Conservation (phyloP, 2,113 vertebrate genomes). For the Brienomyrus longianalis region DNA sequence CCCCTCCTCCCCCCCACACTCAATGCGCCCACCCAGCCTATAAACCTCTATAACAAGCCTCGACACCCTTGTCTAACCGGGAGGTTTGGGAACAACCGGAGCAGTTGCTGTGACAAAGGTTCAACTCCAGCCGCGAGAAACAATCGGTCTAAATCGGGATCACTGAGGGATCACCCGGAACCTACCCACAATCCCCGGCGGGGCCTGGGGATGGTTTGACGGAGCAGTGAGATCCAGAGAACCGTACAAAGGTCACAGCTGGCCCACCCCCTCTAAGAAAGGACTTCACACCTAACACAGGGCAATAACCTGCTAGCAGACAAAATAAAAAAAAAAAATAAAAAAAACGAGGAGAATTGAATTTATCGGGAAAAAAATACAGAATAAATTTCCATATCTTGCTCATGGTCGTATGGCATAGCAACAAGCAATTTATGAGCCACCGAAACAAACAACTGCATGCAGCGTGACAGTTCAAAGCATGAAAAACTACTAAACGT, state of each 20-base stretch:
- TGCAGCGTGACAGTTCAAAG: background rate
- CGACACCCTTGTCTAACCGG: background rate
- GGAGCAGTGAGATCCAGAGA: constrained; percentile 1
- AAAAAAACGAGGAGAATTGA: background rate
- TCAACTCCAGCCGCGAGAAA: background rate
- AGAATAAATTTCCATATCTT: background rate
- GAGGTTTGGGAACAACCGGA: background rate
- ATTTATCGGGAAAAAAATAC: background rate
- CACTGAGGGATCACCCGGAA: background rate
- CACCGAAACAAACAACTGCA: background rate
- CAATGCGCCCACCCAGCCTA: background rate
- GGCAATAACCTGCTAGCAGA: background rate
- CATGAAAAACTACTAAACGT: background rate
- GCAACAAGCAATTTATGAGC: background rate
- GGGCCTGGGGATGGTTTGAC: background rate
- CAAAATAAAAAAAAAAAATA: no score
- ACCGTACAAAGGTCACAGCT: background rate
- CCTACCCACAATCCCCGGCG: background rate
- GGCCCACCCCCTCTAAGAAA: no score
- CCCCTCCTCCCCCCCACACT: background rate
- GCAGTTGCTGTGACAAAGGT: background rate
- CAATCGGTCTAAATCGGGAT: background rate
- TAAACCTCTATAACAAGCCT: background rate
- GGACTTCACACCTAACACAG: background rate
- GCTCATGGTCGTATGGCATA: background rate